These are phyloP conservation scores for Orchestia grillus DNA, from an alignment of 1,140 invertebrate genomes.

Conservation along the genomic window DNA sequence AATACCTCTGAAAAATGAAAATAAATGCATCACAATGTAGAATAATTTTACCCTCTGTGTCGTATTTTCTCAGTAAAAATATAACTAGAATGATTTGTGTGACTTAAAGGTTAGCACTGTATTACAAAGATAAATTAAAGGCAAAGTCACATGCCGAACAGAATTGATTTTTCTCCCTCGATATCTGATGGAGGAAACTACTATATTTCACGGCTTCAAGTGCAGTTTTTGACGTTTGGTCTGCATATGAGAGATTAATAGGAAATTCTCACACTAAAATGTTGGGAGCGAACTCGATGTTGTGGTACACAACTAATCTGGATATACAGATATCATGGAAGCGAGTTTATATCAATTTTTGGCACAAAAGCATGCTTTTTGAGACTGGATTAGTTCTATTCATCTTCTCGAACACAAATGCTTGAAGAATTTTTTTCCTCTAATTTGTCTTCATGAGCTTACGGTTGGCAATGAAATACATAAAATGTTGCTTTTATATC, in stretches of 20 bases:
- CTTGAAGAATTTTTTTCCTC: too few relatives aligned
- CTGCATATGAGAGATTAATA: background rate
- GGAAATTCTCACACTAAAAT: background rate
- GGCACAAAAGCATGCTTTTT: too few relatives aligned
- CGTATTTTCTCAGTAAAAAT: background rate
- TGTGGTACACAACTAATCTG: background rate
- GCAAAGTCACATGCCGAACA: background rate
- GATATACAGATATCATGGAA: background rate
- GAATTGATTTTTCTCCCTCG: background rate
- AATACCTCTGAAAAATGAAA: background rate
- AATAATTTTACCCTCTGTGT: background rate
- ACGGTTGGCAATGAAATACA: background rate
- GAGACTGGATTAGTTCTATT: too few relatives aligned
- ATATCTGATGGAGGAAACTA: background rate
- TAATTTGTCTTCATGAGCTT: too few relatives aligned
- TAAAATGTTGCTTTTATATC: background rate
- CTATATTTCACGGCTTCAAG: background rate
- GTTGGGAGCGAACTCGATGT: background rate
- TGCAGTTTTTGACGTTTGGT: background rate
- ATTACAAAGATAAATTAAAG: background rate
- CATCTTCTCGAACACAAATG: too few relatives aligned
- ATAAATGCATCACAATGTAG: background rate
- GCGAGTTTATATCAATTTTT: background rate
- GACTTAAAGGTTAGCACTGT: background rate
- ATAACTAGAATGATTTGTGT: background rate